These are phyloP conservation scores for Callaeas wilsoni DNA, from an alignment of 2,113 vertebrate genomes.

Conservation along the genomic window DNA sequence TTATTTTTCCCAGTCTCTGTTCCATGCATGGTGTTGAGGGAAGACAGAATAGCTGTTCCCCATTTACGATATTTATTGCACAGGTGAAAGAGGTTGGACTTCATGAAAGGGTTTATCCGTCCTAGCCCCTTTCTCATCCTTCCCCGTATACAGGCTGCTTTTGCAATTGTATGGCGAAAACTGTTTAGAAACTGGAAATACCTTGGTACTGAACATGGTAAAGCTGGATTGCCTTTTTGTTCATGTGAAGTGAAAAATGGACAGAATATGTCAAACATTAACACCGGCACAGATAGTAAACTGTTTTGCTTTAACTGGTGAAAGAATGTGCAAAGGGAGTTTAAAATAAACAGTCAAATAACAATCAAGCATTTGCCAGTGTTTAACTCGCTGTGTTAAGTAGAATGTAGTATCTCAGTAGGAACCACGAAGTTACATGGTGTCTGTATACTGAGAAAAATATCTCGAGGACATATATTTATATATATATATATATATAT, in stretches of 20 bases:
- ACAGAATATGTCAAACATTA: neutral
- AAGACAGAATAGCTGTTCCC: neutral
- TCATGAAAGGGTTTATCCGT: neutral
- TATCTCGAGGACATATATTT: neutral
- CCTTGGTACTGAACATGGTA: neutral
- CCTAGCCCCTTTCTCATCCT: neutral
- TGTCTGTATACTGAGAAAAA: neutral
- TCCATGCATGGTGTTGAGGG: neutral
- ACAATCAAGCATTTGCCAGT: neutral
- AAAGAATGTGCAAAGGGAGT: neutral
- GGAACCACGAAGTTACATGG: neutral
- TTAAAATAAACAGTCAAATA: slow-evolving; percentile 4
- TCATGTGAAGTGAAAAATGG: neutral
- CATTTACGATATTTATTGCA: neutral
- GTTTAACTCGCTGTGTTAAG: neutral
- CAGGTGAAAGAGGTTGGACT: neutral
- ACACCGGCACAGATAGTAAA: neutral
- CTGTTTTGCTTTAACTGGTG: neutral
- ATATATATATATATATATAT: neutral
- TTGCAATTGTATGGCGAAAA: neutral
- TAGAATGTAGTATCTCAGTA: neutral
- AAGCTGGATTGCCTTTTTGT: neutral
- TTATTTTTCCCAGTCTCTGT: neutral
- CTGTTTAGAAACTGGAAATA: neutral
- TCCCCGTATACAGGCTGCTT: neutral